Percentiles rank a stretch among this genome's conserved stretches.
phyloP scores from a whole-genome alignment of 1,140 invertebrate genomes.

The Trichomalopsis sarcophagae region DNA sequence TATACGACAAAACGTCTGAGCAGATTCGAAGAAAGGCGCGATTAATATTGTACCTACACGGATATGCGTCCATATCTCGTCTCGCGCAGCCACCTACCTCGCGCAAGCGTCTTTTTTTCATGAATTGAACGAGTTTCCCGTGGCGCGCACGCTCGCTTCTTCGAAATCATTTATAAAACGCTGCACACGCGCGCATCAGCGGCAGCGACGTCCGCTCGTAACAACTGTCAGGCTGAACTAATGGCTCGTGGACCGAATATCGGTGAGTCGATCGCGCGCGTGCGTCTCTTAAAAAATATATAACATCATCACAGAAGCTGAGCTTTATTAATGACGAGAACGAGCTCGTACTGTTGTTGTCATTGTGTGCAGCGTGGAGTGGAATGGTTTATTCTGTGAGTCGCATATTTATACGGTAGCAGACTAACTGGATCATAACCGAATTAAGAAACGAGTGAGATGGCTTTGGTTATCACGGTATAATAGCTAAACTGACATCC shows the following conservation, averaged over 20 bases:
- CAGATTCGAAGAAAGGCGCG: background rate
- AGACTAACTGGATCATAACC: too few relatives aligned
- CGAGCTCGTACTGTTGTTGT: background rate
- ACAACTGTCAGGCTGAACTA: constrained; percentile 52
- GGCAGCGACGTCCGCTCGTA: constrained; percentile 14
- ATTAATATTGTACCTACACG: constrained; percentile 1
- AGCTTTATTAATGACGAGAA: constrained; percentile 28
- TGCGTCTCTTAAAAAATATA: constrained; percentile 25
- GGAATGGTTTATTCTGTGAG: background rate
- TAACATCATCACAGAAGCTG: background rate
- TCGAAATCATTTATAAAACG: constrained; percentile 63
- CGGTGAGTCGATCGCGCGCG: constrained; percentile 13
- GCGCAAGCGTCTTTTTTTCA: background rate
- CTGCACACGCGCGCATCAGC: background rate
- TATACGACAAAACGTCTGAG: background rate
- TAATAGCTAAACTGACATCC: too few relatives aligned
- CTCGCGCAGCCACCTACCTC: constrained; percentile 6
- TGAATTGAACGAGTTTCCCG: constrained; percentile 44
- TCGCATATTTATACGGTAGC: too few relatives aligned
- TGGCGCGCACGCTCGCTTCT: constrained; percentile 43
- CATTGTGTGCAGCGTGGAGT: background rate
- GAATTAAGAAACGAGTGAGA: too few relatives aligned
- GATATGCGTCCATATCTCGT: background rate
- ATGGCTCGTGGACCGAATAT: constrained; percentile 46
- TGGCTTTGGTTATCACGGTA: too few relatives aligned